Percentiles rank a stretch among this genome's conserved stretches.
Conservation (phyloP, 1,140 invertebrate genomes). For the Contarinia nasturtii region DNA sequence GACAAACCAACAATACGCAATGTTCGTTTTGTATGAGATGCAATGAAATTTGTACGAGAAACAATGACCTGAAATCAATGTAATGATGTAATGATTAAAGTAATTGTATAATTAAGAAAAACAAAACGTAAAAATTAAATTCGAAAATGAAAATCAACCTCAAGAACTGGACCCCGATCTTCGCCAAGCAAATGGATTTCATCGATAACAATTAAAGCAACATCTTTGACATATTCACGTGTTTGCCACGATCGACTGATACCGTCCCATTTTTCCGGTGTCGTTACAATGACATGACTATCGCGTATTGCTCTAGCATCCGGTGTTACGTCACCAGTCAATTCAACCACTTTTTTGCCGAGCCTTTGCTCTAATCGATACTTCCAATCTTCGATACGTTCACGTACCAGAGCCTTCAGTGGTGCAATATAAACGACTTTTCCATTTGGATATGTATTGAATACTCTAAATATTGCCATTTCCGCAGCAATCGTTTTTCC, state of each 20-base stretch:
- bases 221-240: constrained; percentile 81
- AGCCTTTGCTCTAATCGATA: constrained; percentile 61
- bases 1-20: constrained; percentile 88
- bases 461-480: constrained; percentile 89
- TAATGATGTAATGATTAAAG: too few relatives aligned
- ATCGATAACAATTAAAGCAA: constrained; percentile 90
- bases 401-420: constrained; percentile 90
- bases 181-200: constrained; percentile 95
- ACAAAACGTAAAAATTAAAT: too few relatives aligned
- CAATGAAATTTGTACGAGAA: constrained; percentile 80
- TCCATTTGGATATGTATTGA: constrained; percentile 58
- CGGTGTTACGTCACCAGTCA: constrained; percentile 93
- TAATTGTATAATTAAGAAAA: too few relatives aligned
- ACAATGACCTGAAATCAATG: constrained; percentile 32
- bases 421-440: constrained; percentile 99
- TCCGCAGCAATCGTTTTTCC: constrained; percentile 98
- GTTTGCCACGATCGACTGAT: constrained; percentile 96
- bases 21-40: constrained; percentile 55
- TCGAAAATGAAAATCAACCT: constrained; percentile 29
- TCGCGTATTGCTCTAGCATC: constrained; percentile 67
- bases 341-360: constrained; percentile 76
- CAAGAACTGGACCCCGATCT: constrained; percentile 66
- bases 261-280: constrained; percentile 99
- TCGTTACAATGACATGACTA: constrained; percentile 91
- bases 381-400: constrained; percentile 94